Conservation (phyloP, 2,888 invertebrate genomes). For the Timema cristinae region DNA sequence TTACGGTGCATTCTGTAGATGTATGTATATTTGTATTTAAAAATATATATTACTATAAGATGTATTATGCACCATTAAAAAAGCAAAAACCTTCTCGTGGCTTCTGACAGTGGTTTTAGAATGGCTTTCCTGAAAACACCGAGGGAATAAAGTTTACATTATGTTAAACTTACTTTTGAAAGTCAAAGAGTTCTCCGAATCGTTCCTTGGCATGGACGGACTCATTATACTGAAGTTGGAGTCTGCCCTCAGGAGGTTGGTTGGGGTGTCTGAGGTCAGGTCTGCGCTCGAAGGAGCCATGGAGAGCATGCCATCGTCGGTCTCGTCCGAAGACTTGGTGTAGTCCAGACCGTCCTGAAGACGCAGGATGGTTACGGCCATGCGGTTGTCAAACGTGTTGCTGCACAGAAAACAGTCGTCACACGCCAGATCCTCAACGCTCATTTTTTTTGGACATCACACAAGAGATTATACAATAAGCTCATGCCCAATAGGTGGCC, state of each 20-base stretch:
- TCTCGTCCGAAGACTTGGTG: constrained; percentile 45
- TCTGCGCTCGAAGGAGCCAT: constrained; percentile 1
- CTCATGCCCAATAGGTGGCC: too few species aligned
- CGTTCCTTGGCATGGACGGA: constrained; percentile 42
- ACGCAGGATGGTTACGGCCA: constrained; percentile 86
- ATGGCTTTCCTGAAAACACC: too few species aligned
- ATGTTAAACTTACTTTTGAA: constrained; percentile 24
- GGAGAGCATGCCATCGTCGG: constrained; percentile 19
- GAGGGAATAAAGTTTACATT: too few species aligned
- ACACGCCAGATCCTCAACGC: too few species aligned
- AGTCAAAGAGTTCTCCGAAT: constrained; percentile 25
- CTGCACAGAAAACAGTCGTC: constrained; percentile 55
- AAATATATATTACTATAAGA: too few species aligned
- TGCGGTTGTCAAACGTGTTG: constrained; percentile 87
- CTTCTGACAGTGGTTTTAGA: too few species aligned
- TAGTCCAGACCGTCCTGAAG: constrained; percentile 83
- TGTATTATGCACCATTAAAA: too few species aligned
- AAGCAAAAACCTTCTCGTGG: too few species aligned
- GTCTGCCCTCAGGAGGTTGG: constrained; percentile 60
- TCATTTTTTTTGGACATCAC: too few species aligned
- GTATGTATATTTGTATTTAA: too few species aligned
- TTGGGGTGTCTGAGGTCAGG: neutral
- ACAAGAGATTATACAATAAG: too few species aligned
- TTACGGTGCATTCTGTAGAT: too few species aligned
- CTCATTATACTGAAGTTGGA: constrained; percentile 64